Percentiles rank a stretch among this genome's conserved stretches.
Evolutionary conservation across 2,113 vertebrate genomes (phyloP).

Genomic region (Gallinago jamesoni): DNA sequence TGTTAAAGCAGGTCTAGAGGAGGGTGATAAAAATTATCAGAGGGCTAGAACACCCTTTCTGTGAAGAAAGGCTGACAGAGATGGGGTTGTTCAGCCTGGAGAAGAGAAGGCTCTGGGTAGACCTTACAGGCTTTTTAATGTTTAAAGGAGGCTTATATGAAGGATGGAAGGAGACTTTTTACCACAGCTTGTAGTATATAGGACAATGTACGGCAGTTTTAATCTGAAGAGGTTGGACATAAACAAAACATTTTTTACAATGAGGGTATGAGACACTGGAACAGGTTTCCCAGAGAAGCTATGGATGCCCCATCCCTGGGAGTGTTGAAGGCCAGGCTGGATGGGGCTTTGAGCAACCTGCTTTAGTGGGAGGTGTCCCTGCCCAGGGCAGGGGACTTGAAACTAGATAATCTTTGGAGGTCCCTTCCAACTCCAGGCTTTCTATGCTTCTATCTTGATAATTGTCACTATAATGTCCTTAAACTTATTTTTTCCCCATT

Average conservation of each 20-base stretch:
- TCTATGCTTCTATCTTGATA: not conserved
- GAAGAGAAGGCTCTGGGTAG: not conserved
- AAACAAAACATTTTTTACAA: not conserved
- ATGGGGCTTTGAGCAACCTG: not conserved
- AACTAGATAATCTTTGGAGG: not conserved
- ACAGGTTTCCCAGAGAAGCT: not conserved
- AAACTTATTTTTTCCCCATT: not conserved
- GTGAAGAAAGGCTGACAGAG: not conserved
- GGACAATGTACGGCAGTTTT: rapidly evolving
- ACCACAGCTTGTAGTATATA: not conserved
- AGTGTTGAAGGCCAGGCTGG: not conserved
- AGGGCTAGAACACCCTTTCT: not conserved
- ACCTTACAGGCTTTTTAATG: not conserved
- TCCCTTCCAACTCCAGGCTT: not conserved
- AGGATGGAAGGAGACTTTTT: not conserved
- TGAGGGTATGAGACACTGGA: not conserved
- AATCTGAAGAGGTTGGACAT: not conserved
- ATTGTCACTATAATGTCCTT: not conserved
- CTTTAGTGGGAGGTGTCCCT: not conserved
- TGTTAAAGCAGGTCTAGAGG: not conserved
- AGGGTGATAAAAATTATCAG: not conserved
- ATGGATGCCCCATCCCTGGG: not conserved
- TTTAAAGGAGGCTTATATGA: not conserved
- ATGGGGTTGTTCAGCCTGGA: not conserved
- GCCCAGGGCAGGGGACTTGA: no score